Percentiles rank a stretch among this genome's conserved stretches.
phyloP scores from a whole-genome alignment of 2,113 vertebrate species.

The Aleadryas rufinucha region DNA sequence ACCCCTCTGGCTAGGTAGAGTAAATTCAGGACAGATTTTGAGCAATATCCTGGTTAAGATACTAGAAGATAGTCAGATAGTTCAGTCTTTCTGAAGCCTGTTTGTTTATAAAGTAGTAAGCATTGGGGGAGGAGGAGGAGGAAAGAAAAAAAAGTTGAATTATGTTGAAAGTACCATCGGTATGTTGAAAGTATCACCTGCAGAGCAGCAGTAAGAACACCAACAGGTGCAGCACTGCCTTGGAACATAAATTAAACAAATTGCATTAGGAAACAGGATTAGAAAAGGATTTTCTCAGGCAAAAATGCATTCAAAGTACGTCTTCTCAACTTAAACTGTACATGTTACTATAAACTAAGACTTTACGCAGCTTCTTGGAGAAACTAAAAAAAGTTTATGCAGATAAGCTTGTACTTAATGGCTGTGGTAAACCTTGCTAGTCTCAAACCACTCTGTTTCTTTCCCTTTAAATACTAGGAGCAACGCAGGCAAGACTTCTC shows the following conservation, averaged over 20 bases:
- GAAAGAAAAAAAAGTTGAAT: background rate
- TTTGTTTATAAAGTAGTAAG: background rate
- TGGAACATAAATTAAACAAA: background rate
- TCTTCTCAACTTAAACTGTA: background rate
- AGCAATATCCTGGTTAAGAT: background rate
- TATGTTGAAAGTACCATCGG: background rate
- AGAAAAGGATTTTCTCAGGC: background rate
- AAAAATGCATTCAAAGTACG: background rate
- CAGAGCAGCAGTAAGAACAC: background rate
- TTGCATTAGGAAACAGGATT: background rate
- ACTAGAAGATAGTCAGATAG: background rate
- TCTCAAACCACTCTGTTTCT: background rate
- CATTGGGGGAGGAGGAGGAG: background rate
- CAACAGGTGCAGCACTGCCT: background rate
- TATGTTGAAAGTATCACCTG: background rate
- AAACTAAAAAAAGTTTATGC: background rate
- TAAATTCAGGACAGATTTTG: background rate
- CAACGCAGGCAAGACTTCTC: background rate
- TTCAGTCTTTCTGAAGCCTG: background rate
- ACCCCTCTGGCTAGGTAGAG: background rate
- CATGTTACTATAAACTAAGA: background rate
- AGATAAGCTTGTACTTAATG: background rate
- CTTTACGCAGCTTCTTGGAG: background rate
- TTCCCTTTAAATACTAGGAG: background rate
- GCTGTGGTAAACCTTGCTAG: background rate